Conservation (phyloP, 1,140 invertebrate genomes). For the Drosophila navojoa region DNA sequence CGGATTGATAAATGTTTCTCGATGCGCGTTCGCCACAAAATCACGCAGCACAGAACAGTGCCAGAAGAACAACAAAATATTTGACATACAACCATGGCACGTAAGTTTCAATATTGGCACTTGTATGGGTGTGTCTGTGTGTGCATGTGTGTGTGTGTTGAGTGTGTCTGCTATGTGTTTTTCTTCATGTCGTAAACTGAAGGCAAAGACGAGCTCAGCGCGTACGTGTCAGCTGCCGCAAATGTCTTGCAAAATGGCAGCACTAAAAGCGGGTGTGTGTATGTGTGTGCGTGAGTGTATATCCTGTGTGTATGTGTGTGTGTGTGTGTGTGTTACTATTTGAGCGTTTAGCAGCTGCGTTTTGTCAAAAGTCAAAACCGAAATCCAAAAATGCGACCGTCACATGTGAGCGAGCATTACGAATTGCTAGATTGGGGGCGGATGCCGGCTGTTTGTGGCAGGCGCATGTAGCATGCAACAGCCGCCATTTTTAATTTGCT, state of each 20-base stretch:
- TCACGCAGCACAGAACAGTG: constrained; percentile 32
- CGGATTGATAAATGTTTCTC: constrained; percentile 44
- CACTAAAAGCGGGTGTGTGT: constrained; percentile 20
- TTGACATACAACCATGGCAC: constrained; percentile 65
- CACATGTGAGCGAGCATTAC: constrained; percentile 12
- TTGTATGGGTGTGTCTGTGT: constrained; percentile 36
- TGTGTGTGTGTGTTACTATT: constrained; percentile 42
- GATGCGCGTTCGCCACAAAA: constrained; percentile 43
- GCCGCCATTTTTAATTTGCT: constrained; percentile 75
- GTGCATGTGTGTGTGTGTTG: constrained; percentile 16
- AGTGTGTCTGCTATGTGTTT: constrained; percentile 12
- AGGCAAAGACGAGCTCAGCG: constrained; percentile 33
- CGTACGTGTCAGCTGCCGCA: constrained; percentile 52
- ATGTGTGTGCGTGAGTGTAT: constrained; percentile 15
- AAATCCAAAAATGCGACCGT: constrained; percentile 44
- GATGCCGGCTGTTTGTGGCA: constrained; percentile 12
- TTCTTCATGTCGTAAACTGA: constrained; percentile 38
- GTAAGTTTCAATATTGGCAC: constrained; percentile 69
- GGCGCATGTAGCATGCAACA: constrained; percentile 60
- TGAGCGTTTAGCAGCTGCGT: constrained; percentile 63
- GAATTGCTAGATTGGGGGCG: background rate
- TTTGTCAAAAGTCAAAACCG: constrained; percentile 62
- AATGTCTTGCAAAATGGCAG: constrained; percentile 56
- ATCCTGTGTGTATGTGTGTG: background rate
- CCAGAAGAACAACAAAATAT: constrained; percentile 55